Conservation (phyloP, 2,113 vertebrate genomes). For the Saimiri boliviensis region DNA sequence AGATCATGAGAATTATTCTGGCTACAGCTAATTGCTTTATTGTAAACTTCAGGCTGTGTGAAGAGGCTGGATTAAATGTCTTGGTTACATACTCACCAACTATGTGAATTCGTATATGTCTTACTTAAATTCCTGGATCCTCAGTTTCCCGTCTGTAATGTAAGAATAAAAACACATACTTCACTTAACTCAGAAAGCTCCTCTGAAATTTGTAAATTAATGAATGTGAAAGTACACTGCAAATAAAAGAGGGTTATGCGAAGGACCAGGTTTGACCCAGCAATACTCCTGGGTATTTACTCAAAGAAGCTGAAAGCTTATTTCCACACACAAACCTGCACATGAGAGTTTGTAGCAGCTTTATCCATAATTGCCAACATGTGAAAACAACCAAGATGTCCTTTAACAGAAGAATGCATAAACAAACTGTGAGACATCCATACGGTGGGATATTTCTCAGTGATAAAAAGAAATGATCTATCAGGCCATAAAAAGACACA, state of each 20-base stretch:
- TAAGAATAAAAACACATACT: neutral
- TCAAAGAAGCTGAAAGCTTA: neutral
- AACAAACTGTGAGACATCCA: neutral
- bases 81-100: neutral
- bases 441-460: neutral
- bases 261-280: neutral
- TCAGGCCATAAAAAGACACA: neutral
- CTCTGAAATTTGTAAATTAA: neutral
- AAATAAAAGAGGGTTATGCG: neutral
- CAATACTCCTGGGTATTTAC: neutral
- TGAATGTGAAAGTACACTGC: neutral
- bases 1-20: slow-evolving; percentile 61
- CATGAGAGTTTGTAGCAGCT: neutral
- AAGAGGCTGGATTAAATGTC: neutral
- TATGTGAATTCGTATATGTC: neutral
- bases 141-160: neutral
- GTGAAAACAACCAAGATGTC: neutral
- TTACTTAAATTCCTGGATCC: neutral
- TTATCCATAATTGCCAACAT: neutral
- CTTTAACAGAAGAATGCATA: neutral
- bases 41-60: neutral
- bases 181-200: neutral
- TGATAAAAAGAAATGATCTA: neutral
- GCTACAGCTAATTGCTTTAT: neutral
- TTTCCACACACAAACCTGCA: neutral